Percentiles rank a stretch among this genome's conserved stretches.
Conservation (phyloP, 2,797 vertebrate species). For the Onychomys leucogaster region DNA sequence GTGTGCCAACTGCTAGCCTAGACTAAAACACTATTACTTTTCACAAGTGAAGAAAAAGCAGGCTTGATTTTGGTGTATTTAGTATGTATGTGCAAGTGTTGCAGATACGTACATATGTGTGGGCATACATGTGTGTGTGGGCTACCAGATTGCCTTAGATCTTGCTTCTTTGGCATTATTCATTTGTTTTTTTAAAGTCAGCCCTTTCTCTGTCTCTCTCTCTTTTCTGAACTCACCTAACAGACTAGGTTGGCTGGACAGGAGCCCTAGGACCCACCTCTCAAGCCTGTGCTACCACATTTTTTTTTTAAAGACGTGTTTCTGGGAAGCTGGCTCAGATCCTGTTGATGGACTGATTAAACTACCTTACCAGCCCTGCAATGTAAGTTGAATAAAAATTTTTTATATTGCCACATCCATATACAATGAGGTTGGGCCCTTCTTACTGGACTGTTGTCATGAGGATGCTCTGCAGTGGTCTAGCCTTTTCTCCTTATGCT, state of each 20-base stretch:
- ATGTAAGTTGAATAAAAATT: background rate
- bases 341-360: background rate
- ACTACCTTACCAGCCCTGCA: background rate
- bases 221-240: background rate
- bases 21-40: background rate
- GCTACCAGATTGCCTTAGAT: background rate
- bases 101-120: background rate
- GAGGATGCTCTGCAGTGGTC: background rate
- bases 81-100: background rate
- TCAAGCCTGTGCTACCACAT: background rate
- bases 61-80: background rate
- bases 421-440: background rate
- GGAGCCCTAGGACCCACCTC: background rate
- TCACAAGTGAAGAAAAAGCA: constrained; percentile 26
- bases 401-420: background rate
- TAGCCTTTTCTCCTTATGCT: background rate
- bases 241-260: background rate
- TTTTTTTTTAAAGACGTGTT: background rate
- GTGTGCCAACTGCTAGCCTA: background rate
- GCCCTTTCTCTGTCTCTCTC: background rate
- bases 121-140: background rate
- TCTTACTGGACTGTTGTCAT: background rate
- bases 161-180: background rate
- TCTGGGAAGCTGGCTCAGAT: background rate
- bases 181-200: background rate